Percentiles rank a stretch among this genome's conserved stretches.
Evolutionary conservation across 2,888 invertebrate genomes (phyloP).

Genomic region (Oscheius sp.): DNA sequence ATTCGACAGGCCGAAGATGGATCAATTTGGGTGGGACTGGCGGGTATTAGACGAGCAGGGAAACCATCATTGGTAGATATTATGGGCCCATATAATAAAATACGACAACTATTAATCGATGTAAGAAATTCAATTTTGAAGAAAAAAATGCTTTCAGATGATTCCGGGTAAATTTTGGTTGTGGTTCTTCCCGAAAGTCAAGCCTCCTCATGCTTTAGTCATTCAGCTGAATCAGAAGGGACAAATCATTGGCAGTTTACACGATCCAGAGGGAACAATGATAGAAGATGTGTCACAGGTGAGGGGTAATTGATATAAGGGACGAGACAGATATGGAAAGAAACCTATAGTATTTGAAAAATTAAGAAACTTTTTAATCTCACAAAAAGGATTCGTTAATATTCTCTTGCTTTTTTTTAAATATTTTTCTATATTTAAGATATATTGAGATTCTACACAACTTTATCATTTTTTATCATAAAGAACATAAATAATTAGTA

Average conservation of each 20-base stretch:
- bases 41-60: slow-evolving; percentile 30
- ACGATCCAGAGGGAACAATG: slow-evolving; percentile 57
- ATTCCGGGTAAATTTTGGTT: slow-evolving; percentile 42
- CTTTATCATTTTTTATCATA: too few species aligned
- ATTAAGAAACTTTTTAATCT: too few species aligned
- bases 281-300: slow-evolving; percentile 63
- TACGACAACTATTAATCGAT: slow-evolving; percentile 50
- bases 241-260: slow-evolving; percentile 57
- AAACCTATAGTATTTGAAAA: too few species aligned
- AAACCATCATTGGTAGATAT: slow-evolving; percentile 34
- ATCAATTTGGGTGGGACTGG: slow-evolving; percentile 52
- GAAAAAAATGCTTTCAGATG: slow-evolving; percentile 14
- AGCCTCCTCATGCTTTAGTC: slow-evolving; percentile 57
- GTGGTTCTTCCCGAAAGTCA: slow-evolving; percentile 45
- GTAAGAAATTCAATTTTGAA: slow-evolving; percentile 19
- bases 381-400: too few species aligned
- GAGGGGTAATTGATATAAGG: too few species aligned
- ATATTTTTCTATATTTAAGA: too few species aligned
- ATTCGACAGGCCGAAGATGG: slow-evolving; percentile 70
- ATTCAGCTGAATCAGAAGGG: slow-evolving; percentile 56
- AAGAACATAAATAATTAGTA: too few species aligned
- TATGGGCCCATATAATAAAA: slow-evolving; percentile 49
- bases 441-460: too few species aligned
- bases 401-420: too few species aligned
- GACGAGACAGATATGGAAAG: too few species aligned